phyloP scores from a whole-genome alignment of 2,113 vertebrate genomes.

The Odocoileus hemionus region DNA sequence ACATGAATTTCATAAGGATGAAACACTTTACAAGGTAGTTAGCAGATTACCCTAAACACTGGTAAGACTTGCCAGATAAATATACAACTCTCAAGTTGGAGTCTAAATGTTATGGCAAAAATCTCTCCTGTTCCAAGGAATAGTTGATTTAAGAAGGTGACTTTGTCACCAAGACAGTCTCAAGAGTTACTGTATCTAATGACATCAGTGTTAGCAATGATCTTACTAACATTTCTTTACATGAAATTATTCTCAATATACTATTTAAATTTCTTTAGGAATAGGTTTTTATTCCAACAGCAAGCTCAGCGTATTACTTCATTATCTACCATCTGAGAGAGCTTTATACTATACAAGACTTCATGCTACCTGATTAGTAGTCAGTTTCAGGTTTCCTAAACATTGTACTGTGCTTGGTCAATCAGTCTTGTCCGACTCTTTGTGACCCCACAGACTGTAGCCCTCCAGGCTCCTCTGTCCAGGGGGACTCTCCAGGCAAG shows the following conservation, averaged over 20 bases:
- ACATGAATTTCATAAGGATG: neutral
- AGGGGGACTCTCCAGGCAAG: neutral
- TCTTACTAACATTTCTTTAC: neutral
- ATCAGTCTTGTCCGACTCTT: neutral
- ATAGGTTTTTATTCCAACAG: neutral
- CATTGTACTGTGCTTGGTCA: neutral
- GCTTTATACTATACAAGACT: neutral
- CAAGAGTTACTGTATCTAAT: conserved; percentile 38
- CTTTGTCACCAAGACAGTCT: neutral
- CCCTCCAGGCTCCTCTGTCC: neutral
- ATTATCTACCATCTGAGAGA: neutral
- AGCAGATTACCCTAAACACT: neutral
- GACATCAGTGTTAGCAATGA: conserved; percentile 16
- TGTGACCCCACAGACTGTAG: neutral
- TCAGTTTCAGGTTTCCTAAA: neutral
- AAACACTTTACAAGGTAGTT: neutral
- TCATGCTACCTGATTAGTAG: neutral
- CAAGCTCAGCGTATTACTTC: neutral
- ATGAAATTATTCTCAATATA: neutral
- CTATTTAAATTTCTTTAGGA: neutral
- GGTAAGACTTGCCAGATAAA: neutral
- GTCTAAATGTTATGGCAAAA: conserved; percentile 32
- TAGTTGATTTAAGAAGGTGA: conserved; percentile 44
- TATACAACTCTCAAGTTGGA: neutral
- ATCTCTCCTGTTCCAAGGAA: conserved; percentile 30